Evolutionary conservation across 2,113 vertebrate species (phyloP).

Genomic region (Probosciger aterrimus): DNA sequence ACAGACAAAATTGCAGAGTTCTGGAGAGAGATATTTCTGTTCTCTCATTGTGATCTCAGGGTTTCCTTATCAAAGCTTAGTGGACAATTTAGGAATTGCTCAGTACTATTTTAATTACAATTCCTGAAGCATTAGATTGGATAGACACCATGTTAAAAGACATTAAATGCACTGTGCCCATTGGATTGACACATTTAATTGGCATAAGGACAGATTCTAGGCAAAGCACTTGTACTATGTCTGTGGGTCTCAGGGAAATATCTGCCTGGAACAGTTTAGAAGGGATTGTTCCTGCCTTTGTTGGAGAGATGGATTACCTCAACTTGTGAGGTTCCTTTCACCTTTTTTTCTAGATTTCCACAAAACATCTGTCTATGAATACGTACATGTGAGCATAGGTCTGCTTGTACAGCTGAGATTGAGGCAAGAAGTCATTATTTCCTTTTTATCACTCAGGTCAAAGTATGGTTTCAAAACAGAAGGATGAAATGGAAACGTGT

Average conservation of each 20-base stretch:
- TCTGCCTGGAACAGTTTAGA: background rate
- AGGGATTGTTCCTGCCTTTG: background rate
- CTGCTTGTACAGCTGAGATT: background rate
- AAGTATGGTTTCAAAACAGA: conserved; percentile 99
- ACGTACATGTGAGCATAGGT: background rate
- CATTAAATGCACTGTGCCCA: background rate
- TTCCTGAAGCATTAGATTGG: background rate
- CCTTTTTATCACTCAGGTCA: conserved; percentile 79
- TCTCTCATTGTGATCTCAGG: background rate
- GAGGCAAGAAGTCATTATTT: background rate
- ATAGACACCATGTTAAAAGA: background rate
- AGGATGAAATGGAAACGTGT: conserved; percentile 99
- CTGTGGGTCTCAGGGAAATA: background rate
- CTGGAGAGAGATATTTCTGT: background rate
- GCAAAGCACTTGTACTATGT: background rate
- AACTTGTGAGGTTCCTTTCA: background rate
- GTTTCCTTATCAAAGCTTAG: background rate
- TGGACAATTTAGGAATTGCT: background rate
- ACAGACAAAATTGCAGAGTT: background rate
- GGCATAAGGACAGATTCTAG: background rate
- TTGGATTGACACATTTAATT: background rate
- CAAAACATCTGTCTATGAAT: background rate
- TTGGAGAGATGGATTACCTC: background rate
- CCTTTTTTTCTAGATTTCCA: background rate
- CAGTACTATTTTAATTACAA: background rate